Evolutionary conservation across 2,113 vertebrate species (phyloP), one percentile per base, ranked within the genome.

Genomic region (Neolamprologus devosi): DNA sequence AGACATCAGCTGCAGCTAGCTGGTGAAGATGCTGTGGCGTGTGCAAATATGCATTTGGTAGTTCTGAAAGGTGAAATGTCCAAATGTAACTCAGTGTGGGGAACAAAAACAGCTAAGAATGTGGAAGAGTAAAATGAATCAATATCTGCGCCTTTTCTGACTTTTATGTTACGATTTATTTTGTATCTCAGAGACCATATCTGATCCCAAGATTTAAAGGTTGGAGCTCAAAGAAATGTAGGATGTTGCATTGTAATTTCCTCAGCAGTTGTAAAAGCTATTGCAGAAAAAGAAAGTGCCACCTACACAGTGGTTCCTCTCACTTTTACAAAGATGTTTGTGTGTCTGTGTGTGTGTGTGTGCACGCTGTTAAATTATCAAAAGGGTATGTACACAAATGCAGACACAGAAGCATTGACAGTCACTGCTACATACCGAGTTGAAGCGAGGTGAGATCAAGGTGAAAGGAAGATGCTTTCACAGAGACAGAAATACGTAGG

Each of bases 391-490:
- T 12, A 37, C 8, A 47, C 23, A 85, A 42, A 80, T 9, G 3
- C 55, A 78, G 19, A 81, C 23, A 53, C 68, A 37, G 45, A 78
- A 42, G 47, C 19, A 26, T 14, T 73, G 80, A 75, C 73, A 83
- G 83, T 17, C 5, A 4, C 19, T 28, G 75, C 80, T 51, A 35
- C 81, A 42, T 37, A n/a, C 26, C 19, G 51, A 35, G 53, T 55
- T 9, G 26, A 75, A 14, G 73, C 16, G 51, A 63, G n/a, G 28
- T 78, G 65, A 85, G 51, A 88, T 33, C 28, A 16, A 63, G 80
- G 75, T 83, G 81, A 86, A 65, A 78, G 42, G 60, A 78, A 49
- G 79, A 30, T 1, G 11, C 11, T 23, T 57, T 70, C 83, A 68
- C 49, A 21, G 45, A 84, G 13, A 65, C 23, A 19, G 21, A 63